Percentiles rank a stretch among this genome's conserved stretches.
Evolutionary conservation across 2,797 vertebrate species (phyloP).

Genomic region (Characodon lateralis): DNA sequence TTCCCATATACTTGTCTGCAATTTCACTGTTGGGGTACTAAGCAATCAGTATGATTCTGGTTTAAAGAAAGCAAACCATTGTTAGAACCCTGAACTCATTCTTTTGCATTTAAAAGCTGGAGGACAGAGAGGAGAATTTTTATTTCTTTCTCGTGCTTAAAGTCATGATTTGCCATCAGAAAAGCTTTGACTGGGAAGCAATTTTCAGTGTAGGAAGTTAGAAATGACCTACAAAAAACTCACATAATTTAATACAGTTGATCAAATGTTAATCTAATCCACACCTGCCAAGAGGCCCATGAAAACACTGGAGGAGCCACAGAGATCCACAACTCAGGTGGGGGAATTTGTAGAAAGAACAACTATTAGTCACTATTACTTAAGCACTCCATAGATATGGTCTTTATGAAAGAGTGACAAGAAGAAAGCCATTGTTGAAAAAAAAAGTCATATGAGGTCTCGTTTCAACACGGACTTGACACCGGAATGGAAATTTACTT

Average conservation of each 20-base stretch:
- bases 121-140: neutral
- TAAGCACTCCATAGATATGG: too few species aligned
- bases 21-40: constrained; percentile 48
- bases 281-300: neutral
- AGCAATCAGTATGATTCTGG: constrained; percentile 38
- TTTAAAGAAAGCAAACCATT: constrained; percentile 19
- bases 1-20: constrained; percentile 44
- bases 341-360: too few species aligned
- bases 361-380: too few species aligned
- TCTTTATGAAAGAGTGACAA: too few species aligned
- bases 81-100: constrained; percentile 40
- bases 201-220: neutral
- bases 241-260: neutral
- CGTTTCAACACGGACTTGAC: neutral
- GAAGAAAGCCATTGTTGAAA: neutral
- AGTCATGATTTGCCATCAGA: neutral
- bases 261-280: neutral
- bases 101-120: constrained; percentile 31
- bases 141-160: neutral
- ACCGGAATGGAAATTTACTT: neutral
- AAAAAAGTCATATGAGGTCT: neutral
- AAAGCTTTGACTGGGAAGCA: neutral
- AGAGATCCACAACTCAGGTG: too few species aligned
- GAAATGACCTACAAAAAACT: neutral
- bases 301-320: too few species aligned